A percentile compares a stretch with the other conserved stretches of the same genome.
Conservation (phyloP, 2,113 vertebrate genomes). For the Capreolus pygargus region DNA sequence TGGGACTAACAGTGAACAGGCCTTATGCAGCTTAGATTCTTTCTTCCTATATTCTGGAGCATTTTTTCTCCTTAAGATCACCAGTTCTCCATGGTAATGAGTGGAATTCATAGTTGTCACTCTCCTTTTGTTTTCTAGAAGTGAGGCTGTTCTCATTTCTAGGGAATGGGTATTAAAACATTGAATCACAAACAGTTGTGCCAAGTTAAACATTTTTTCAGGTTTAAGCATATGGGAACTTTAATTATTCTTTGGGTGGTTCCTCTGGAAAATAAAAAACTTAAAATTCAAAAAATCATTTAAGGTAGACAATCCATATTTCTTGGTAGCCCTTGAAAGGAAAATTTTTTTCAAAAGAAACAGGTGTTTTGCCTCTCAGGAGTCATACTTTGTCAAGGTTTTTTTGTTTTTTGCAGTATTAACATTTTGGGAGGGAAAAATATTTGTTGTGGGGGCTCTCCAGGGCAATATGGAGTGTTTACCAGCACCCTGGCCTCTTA, state of each 20-base stretch:
- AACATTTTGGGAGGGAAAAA: background rate
- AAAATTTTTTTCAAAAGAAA: background rate
- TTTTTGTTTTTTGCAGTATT: background rate
- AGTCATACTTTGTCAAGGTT: background rate
- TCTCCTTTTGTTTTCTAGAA: background rate
- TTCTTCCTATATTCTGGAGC: background rate
- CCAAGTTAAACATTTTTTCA: background rate
- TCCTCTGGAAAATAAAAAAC: constrained; percentile 8
- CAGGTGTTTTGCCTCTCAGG: background rate
- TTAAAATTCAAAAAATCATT: background rate
- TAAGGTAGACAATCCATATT: background rate
- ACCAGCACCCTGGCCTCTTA: background rate
- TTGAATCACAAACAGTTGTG: background rate
- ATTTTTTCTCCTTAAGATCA: background rate
- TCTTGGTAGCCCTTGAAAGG: background rate
- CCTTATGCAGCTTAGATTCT: background rate
- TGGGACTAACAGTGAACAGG: background rate
- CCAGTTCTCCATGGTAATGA: background rate
- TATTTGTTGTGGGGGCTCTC: background rate
- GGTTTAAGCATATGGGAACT: background rate
- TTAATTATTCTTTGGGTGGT: background rate
- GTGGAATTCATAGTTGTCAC: background rate
- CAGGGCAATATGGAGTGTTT: background rate
- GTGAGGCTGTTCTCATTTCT: background rate
- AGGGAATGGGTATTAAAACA: background rate